Evolutionary conservation across 2,113 vertebrate genomes (phyloP), one percentile per base, ranked within the genome.

Genomic region (Cinclus cinclus): DNA sequence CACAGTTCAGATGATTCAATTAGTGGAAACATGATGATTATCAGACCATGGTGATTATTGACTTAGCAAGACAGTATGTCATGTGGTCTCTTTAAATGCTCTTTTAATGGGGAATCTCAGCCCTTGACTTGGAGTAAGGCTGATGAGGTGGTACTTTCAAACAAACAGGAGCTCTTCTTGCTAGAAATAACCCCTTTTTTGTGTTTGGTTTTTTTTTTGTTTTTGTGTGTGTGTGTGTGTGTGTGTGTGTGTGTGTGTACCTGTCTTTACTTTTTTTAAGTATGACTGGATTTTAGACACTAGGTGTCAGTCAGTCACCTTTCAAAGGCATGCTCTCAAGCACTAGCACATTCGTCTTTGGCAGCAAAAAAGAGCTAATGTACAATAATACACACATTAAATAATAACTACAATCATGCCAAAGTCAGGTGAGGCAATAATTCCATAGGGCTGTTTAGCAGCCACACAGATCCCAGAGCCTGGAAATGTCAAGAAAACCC

Each of bases 231-330:
- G 8, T 10, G 7, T 28, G 41, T 14, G 12, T 28, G 13, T n/a
- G 15, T 10, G 15, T n/a, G 10, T 15, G 13, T 17, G 33, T 9
- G 13, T 37, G 35, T n/a, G 13, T 35, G 8, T 24, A 46, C 4
- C 3, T 56, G 24, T 44, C 20, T 52, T 21, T 58, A 37, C 28
- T 3, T 31, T 58, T 62, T 52, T 49, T 31, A 8, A 25, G 31
- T 9, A 10, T 77, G 47, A 75, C 8, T 56, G 41, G n/a, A 68
- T 83, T 95, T 94, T 93, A 90, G 92, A 96, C 96, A 94, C 96
- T 97, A 97, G 96, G 49, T 97, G 95, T 96, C 96, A 97, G 96
- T 92, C 95, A 94, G 27, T 53, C 85, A 92, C 95, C 56, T 96
- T 80, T 83, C 67, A 95, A 89, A 83, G 69, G 12, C 76, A 83